Evolutionary conservation across 2,888 invertebrate species (phyloP), one percentile per base, ranked within the genome.

Genomic region (Acronicta alni): DNA sequence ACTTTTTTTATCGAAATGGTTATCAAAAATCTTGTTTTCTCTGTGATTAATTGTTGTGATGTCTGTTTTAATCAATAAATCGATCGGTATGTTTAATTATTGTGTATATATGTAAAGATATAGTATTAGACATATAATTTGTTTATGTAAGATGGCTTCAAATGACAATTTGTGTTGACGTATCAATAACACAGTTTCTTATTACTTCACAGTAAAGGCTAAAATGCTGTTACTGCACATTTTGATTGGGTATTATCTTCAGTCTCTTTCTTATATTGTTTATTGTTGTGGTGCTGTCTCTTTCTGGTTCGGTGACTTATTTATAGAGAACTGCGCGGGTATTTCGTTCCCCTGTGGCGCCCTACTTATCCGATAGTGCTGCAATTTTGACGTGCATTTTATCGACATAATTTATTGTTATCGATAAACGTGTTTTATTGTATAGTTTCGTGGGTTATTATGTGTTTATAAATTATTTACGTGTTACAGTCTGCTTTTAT

Each of bases 341-440:
- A 82, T 77, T 80, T 79, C 79, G 81, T 87, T 86, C 89, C 89
- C 89, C 88, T 81, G 86, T 86, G 87, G 89, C 87, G 89, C 85
- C 86, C 88, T 87, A 87, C 87, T 88, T 90, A 89, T 83, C 75
- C 52, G 61, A 64, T 87, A 90, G 89, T 80, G 89, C 61, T 84
- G 89, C 61, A 20, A 48, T 65, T 72, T 61, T 60, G 62, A 69
- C 54, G 63, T 66, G 38, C 75, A 54, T 52, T 52, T 56, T 67
- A 72, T 75, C 78, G 76, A 78, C 58, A 54, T 55, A 52, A 54
- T 61, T 64, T 59, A 48, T 59, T 41, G 17, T 16, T 52, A 45
- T 73, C 67, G 67, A 65, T 70, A 55, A 52, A 6, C 12, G 30
- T 30, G 12, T 45, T 45, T 18, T 15, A 18, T 23, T 57, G 44